Conservation (phyloP, 2,113 vertebrate species). For the Mesitornis unicolor region DNA sequence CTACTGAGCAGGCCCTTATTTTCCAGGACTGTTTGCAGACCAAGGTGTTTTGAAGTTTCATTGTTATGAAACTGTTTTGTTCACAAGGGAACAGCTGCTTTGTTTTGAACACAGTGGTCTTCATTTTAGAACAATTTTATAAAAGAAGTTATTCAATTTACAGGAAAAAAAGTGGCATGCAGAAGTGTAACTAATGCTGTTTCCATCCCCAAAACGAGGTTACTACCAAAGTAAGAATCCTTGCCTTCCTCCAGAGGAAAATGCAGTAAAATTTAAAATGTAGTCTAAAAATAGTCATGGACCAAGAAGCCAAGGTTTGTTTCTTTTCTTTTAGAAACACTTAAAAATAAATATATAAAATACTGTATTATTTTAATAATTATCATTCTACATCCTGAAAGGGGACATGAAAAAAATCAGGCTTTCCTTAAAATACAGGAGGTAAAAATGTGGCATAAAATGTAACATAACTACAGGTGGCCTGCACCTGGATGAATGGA, state of each 20-base stretch:
- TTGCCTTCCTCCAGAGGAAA: slow-evolving; percentile 24
- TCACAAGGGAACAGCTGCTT: not conserved
- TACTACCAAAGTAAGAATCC: not conserved
- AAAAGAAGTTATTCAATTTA: not conserved
- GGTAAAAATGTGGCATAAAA: not conserved
- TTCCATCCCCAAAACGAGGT: not conserved
- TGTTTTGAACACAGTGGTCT: not conserved
- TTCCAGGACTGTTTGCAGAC: not conserved
- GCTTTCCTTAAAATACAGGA: not conserved
- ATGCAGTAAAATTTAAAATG: slow-evolving; percentile 10
- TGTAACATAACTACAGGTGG: slow-evolving; percentile 51
- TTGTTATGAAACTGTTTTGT: not conserved
- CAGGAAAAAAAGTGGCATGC: not conserved
- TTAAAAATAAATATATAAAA: not conserved
- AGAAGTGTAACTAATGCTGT: not conserved
- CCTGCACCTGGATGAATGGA: slow-evolving; percentile 66
- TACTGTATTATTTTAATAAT: not conserved
- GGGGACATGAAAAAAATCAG: not conserved
- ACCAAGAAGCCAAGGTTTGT: not conserved
- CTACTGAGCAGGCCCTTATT: not conserved
- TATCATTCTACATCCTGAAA: not conserved
- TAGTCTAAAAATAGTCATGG: not conserved
- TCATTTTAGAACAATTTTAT: not conserved
- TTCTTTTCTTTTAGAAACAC: not conserved
- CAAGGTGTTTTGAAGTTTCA: not conserved